Base-by-base conservation (phyloP, 2,888 invertebrate genomes). In the Bellardia bayeri region DNA sequence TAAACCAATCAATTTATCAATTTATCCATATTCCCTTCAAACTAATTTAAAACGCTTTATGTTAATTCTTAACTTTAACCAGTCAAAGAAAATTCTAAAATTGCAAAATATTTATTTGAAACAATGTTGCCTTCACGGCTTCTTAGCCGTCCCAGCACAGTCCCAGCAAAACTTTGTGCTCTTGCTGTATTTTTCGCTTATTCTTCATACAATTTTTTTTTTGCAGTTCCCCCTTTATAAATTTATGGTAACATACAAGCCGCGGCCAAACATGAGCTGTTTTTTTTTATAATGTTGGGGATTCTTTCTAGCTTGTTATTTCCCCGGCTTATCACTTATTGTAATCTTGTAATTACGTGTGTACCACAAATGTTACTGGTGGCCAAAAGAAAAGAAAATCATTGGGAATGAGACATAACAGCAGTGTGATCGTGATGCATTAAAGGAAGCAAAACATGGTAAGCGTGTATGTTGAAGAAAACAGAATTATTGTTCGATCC, bases 271-370 rank as follows among this genome's bases (percentile, higher is more conserved):
- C 58, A 30, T 61, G 61, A 68, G 75, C 40, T 61, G 49, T 61
- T 68, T 74, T 23, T 58, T 74, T 23, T 58, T 66, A 16, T n/a
- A 37, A 4, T 37, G 11, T n/a, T 51, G 16, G 42, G 40, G 61
- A 82, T 82, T 75, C 61, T 68, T 68, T 69, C 6, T 51, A 66
- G 7, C 49, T 66, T 78, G 49, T 84, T 72, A 78, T 84, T 83
- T 71, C 51, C 23, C 37, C 63, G 74, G 75, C 84, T 90, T 89
- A 89, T 89, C 89, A 89, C 84, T 85, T 89, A 88, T 87, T 88
- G 88, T 88, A 80, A 90, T 90, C 89, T 90, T 90, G 90, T 90
- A 90, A 90, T 89, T 88, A 89, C 88, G 88, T 87, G 88, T 90
- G 86, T 88, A 87, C 68, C 88, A 88, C 86, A 88, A 89, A 89